A percentile compares a stretch with the other conserved stretches of the same genome.
These are phyloP conservation scores for Pterocles burchelli DNA, from an alignment of 2,113 vertebrate species.

Conservation along the genomic window DNA sequence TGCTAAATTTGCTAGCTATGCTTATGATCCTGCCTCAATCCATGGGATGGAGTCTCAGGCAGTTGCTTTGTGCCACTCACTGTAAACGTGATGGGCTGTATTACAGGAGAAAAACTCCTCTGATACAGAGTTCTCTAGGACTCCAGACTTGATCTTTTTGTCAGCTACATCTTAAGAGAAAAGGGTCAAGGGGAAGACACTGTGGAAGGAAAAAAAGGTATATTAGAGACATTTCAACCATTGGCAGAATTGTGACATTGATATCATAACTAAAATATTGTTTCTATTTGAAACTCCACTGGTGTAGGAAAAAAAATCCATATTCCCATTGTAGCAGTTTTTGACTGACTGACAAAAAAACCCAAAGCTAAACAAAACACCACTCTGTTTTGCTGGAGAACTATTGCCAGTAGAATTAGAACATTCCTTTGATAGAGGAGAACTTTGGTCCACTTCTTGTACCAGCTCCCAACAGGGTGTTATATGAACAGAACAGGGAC, in stretches of 20 bases:
- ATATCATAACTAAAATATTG: background rate
- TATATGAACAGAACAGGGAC: background rate
- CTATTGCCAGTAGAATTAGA: background rate
- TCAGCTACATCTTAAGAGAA: background rate
- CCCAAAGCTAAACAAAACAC: background rate
- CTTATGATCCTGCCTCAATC: background rate
- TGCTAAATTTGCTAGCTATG: background rate
- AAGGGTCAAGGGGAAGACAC: background rate
- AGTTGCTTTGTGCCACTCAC: background rate
- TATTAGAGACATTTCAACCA: background rate
- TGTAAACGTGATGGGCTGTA: background rate
- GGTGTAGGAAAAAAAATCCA: background rate
- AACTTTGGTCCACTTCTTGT: background rate
- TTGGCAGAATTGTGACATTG: background rate
- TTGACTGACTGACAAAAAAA: background rate
- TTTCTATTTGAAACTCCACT: background rate
- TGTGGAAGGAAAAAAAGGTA: background rate
- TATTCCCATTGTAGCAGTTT: background rate
- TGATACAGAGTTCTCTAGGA: background rate
- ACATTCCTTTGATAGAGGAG: background rate
- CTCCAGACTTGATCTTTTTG: background rate
- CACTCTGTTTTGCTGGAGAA: background rate
- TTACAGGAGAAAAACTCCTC: background rate
- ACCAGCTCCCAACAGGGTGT: background rate
- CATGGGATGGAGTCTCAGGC: background rate